A percentile compares a stretch with the other conserved stretches of the same genome.
Conservation (phyloP, 2,888 invertebrate genomes). For the Latheticus oryzae region DNA sequence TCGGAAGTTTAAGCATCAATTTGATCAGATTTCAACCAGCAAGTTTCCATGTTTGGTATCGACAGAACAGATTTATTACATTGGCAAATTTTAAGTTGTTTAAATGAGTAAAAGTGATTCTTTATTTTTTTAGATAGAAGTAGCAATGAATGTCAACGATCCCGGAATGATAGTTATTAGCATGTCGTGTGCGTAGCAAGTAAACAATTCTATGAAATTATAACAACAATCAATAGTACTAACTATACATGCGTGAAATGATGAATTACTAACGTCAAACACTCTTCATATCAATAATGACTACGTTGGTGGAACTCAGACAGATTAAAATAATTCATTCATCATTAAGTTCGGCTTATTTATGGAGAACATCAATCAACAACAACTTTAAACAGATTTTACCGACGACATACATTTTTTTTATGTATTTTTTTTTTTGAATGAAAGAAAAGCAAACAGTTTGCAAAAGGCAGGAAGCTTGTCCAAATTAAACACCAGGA, state of each 20-base stretch:
- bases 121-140: too few relatives aligned
- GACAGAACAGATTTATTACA: too few relatives aligned
- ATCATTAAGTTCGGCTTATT: conserved; percentile 34
- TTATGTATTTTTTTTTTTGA: too few relatives aligned
- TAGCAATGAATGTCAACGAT: conserved; percentile 56
- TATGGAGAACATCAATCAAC: conserved; percentile 28
- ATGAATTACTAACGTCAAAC: conserved; percentile 30
- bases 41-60: conserved; percentile 53
- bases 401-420: conserved; percentile 33
- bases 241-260: conserved; percentile 31
- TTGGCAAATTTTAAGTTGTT: conserved; percentile 27
- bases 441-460: too few relatives aligned
- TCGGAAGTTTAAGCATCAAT: too few relatives aligned
- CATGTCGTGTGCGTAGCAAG: conserved; percentile 52
- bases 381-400: conserved; percentile 7
- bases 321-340: conserved; percentile 33
- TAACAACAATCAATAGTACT: conserved; percentile 43
- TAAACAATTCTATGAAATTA: conserved; percentile 48
- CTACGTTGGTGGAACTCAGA: conserved; percentile 15
- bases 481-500: too few relatives aligned
- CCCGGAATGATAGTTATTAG: conserved; percentile 53
- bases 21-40: conserved; percentile 54
- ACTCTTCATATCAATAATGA: conserved; percentile 23
- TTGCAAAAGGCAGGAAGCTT: too few relatives aligned
- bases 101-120: too few relatives aligned